These are phyloP conservation scores for Pyrrhosoma nymphula DNA, from an alignment of 2,888 invertebrate genomes.

Conservation along the genomic window DNA sequence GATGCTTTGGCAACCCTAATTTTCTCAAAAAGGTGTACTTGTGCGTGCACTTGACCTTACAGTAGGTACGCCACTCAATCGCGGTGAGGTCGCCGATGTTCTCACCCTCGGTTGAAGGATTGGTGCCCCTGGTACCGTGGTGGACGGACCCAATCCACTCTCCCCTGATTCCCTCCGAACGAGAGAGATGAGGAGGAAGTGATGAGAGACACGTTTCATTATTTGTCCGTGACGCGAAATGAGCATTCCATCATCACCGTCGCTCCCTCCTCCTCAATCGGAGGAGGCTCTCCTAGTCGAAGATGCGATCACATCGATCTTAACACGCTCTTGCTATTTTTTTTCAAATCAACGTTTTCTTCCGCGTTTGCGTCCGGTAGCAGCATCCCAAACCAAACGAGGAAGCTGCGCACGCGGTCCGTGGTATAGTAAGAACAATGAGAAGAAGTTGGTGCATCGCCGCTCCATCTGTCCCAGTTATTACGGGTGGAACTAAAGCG, in stretches of 20 bases:
- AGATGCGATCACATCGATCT: constrained; percentile 10
- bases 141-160: no score
- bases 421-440: no score
- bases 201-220: not conserved
- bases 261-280: not conserved
- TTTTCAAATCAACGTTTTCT: no score
- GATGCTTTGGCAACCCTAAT: no score
- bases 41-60: no score
- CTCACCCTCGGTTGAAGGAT: no score
- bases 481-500: not conserved
- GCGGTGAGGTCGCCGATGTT: no score
- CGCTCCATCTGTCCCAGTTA: constrained; percentile 36
- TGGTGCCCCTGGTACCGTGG: no score
- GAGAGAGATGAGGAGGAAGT: not conserved
- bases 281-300: not conserved
- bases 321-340: no score
- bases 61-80: no score
- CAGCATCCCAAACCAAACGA: not conserved
- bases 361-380: not conserved
- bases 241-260: not conserved
- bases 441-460: not conserved
- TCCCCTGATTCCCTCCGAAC: no score
- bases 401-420: not conserved
- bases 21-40: no score
- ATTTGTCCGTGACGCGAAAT: not conserved